Evolutionary conservation across 2,113 vertebrate species (phyloP).

Genomic region (Chrysochloris asiatica): DNA sequence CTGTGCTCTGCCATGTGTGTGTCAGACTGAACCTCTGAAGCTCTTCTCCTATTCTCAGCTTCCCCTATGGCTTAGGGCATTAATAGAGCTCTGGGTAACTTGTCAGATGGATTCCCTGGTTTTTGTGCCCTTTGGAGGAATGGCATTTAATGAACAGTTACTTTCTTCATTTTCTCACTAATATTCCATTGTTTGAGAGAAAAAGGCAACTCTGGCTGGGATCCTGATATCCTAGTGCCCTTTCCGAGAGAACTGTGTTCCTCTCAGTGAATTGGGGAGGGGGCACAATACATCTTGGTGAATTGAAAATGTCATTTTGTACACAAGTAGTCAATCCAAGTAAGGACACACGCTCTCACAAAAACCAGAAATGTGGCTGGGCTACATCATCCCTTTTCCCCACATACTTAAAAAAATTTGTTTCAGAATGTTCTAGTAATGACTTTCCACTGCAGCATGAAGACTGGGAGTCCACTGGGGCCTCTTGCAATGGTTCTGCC

Average conservation of each 20-base stretch:
- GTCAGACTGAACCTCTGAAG: neutral
- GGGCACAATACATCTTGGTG: neutral
- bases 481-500: neutral
- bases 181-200: slow-evolving; percentile 56
- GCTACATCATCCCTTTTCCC: neutral
- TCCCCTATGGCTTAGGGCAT: neutral
- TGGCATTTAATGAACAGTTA: slow-evolving; percentile 47
- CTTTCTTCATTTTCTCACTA: slow-evolving; percentile 56
- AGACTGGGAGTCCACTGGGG: neutral
- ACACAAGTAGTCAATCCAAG: slow-evolving; percentile 10
- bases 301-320: slow-evolving; percentile 50
- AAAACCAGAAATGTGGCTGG: neutral
- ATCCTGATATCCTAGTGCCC: neutral
- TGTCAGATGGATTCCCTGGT: slow-evolving; percentile 43
- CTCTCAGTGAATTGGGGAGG: neutral
- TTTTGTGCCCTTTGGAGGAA: neutral
- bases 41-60: neutral
- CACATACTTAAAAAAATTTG: neutral
- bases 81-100: slow-evolving; percentile 13
- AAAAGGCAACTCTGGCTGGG: slow-evolving; percentile 37
- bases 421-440: slow-evolving; percentile 51
- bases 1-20: neutral
- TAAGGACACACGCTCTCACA: neutral
- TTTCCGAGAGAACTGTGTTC: neutral
- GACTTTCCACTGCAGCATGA: neutral